Evolutionary conservation across 2,888 invertebrate species (phyloP), one percentile per base, ranked within the genome.

Genomic region (Scelioninae gen. 1): DNA sequence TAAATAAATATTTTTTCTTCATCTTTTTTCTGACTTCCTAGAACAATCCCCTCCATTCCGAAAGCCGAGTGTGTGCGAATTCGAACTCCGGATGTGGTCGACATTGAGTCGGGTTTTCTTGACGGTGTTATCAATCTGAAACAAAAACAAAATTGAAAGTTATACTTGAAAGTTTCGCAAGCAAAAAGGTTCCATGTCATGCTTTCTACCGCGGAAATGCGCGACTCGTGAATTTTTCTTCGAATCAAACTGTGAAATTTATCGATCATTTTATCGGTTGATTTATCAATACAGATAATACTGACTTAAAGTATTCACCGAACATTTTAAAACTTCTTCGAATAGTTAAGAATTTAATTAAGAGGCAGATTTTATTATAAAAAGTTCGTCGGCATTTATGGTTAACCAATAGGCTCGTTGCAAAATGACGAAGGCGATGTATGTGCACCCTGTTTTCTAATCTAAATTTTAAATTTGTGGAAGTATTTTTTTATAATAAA

Each of bases 101-200:
- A 63, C 79, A 66, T 60, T 31, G 66, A 66, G 10, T 68, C 60
- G 62, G 58, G 13, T 68, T 74, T 68, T 74, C 38, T 51, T 10
- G 13, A 13, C 56, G 31, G 11, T 60, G 38, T 62, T 74, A 60
- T 62, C 72, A 68, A 55, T 62, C 80, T 74, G 80, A 43, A 75
- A 81, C 65, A 81, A 75, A 80, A 81, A 71, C 65, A 81, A 65
- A 81, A 75, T 71, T 38, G 81, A 81, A 75, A 75, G 81, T 81
- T 47, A n/a, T n/a, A 76, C 55, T 80, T 43, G 74, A 80, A 75
- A 80, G 80, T 75, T 49, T 29, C 23, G 49, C 0, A 6, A 15
- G 47, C 56, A 68, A 63, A 74, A 71, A 53, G 60, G 32, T 60
- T 56, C 38, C 55, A 34, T 43, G 68, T 63, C 56, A 62, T 68